Base-by-base conservation (phyloP, 2,888 invertebrate genomes). In the Dryobota labecula region DNA sequence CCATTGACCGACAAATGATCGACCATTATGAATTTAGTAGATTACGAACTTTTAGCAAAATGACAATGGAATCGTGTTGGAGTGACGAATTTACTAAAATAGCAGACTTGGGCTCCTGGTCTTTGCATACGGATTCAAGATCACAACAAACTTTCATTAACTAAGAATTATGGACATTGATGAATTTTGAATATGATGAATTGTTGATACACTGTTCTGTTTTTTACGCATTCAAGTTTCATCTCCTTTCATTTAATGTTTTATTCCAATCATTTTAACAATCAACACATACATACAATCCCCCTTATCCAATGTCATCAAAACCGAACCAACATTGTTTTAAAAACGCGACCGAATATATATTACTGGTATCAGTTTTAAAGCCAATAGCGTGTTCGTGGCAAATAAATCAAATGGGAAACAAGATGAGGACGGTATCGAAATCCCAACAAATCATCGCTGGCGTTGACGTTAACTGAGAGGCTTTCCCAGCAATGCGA, bases 381-480 rank as follows among this genome's bases (percentile, higher is more conserved):
- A 80, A 82, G 76, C 72, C 79, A 84, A 84, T 87, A 82, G 82
- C 81, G 76, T 80, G 78, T 71, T 51, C 51, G 58, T 76, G 57
- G 67, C 65, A 64, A 68, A 86, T 89, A 90, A 87, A 89, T 90
- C 89, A 84, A 70, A 83, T 54, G 61, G 64, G 71, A 62, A 83
- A 87, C 88, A 87, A 86, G 86, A 88, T 84, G 86, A 84, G 86
- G 77, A 80, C 73, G 72, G 68, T 89, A 89, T 89, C 86, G 84
- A 70, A 76, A 82, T 68, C 73, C 53, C 76, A 80, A 87, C 87
- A 89, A 90, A 90, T 90, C 89, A 89, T 87, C 62, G 63, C 76
- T 77, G 70, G 73, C 61, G 80, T 70, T 72, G 75, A 77, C 79
- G 83, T 76, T 84, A 85, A 83, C 83, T 41, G 72, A 79, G 70